Evolutionary conservation across 2,888 invertebrate species (phyloP), one percentile per base, ranked within the genome.

Genomic region (Sceliomorpha sp.): DNA sequence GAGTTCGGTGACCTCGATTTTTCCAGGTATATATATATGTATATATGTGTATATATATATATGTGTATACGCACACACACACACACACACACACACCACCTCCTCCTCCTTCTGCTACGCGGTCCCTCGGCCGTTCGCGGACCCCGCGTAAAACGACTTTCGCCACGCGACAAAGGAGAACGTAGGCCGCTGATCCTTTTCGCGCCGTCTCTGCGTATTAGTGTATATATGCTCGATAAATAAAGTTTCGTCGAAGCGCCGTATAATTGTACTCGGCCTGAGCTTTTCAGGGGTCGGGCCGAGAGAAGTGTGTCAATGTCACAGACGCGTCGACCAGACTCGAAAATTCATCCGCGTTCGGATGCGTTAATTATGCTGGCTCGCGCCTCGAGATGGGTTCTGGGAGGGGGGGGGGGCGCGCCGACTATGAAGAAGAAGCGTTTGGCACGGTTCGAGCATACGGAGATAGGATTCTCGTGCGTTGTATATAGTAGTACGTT

Each of bases 11-110:
- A 82, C 75, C 81, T 81, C 75, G 83, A 87, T 77, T 82, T 85
- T 75, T 80, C 85, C 75, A 87, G 88, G 88, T 88, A 87, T 48
- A 55, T 31, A 42, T n/a, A n/a, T n/a, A n/a, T n/a, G n/a, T n/a
- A n/a, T n/a, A n/a, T n/a, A n/a, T n/a, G n/a, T n/a, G n/a, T n/a
- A n/a, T n/a, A n/a, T n/a, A n/a, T n/a, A n/a, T n/a, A n/a, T n/a
- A n/a, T n/a, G n/a, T n/a, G n/a, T n/a, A n/a, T n/a, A n/a, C n/a
- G n/a, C n/a, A n/a, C n/a, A n/a, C n/a, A n/a, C n/a, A n/a, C n/a
- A n/a, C n/a, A n/a, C n/a, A n/a, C n/a, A n/a, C n/a, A n/a, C n/a
- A n/a, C n/a, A n/a, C n/a, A n/a, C n/a, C n/a, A n/a, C n/a, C n/a
- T n/a, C n/a, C n/a, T n/a, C n/a, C n/a, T n/a, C n/a, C n/a, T n/a